Conservation (phyloP, 2,888 invertebrate genomes). For the Zele albiditarsus region DNA sequence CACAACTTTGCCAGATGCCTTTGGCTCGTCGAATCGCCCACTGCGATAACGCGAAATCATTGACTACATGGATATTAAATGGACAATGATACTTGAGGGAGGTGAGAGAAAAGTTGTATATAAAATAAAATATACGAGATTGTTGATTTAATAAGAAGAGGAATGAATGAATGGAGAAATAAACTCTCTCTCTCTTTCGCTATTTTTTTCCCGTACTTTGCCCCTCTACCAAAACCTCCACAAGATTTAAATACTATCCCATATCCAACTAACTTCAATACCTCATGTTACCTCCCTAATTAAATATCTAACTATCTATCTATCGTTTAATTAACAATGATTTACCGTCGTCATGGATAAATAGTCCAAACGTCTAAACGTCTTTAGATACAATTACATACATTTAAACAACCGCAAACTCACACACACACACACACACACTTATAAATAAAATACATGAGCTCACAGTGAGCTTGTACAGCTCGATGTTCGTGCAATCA, state of each 20-base stretch:
- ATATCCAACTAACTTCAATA: conserved; percentile 60
- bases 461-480: conserved; percentile 26
- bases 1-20: conserved; percentile 63
- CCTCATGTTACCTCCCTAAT: conserved; percentile 57
- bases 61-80: too few species aligned
- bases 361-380: conserved; percentile 42
- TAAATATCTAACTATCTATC: conserved; percentile 61
- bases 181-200: too few species aligned
- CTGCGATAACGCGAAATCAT: conserved; percentile 60
- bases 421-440: neutral
- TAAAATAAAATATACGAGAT: too few species aligned
- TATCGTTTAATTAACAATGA: conserved; percentile 72
- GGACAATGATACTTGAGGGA: too few species aligned
- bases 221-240: too few species aligned
- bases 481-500: conserved; percentile 63
- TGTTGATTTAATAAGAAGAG: too few species aligned
- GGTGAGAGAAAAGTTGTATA: too few species aligned
- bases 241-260: conserved; percentile 55
- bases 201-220: neutral
- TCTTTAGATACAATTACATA: conserved; percentile 29
- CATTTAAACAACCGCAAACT: neutral
- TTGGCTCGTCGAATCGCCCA: conserved; percentile 59
- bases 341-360: conserved; percentile 61
- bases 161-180: too few species aligned
- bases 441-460: conserved; percentile 32